A percentile compares a stretch with the other conserved stretches of the same genome.
phyloP scores from a whole-genome alignment of 2,888 invertebrate genomes.

The Lycocerus yunnanus region DNA sequence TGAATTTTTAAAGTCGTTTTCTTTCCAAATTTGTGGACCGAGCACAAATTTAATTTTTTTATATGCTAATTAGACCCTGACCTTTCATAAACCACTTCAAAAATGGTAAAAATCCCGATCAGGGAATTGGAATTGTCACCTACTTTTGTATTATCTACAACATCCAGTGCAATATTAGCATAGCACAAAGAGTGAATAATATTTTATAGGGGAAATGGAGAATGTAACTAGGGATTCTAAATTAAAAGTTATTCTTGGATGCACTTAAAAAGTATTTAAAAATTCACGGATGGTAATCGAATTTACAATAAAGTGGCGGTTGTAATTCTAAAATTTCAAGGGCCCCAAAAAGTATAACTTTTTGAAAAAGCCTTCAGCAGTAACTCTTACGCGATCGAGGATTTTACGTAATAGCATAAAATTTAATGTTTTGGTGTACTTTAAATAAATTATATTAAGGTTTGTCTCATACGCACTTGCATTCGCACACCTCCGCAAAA shows the following conservation, averaged over 20 bases:
- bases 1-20: too few relatives aligned
- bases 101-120: too few relatives aligned
- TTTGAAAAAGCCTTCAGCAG: background rate
- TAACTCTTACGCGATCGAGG: background rate
- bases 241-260: background rate
- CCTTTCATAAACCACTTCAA: too few relatives aligned
- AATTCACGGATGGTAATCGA: background rate
- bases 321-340: background rate
- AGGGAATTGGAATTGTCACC: too few relatives aligned
- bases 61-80: too few relatives aligned
- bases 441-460: background rate
- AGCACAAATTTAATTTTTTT: too few relatives aligned
- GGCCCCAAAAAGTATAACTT: background rate
- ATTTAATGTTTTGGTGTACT: background rate
- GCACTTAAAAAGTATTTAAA: background rate
- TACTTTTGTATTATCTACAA: too few relatives aligned
- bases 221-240: too few relatives aligned
- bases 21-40: too few relatives aligned
- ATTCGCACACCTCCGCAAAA: background rate
- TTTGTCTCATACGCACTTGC: background rate
- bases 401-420: background rate
- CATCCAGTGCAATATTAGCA: too few relatives aligned
- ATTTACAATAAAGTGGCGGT: background rate
- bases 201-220: too few relatives aligned
- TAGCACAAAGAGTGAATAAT: too few relatives aligned